A percentile compares a stretch with the other conserved stretches of the same genome.
These are phyloP conservation scores for Tokudaia muenninki DNA, from an alignment of 2,797 vertebrate species.

Conservation along the genomic window DNA sequence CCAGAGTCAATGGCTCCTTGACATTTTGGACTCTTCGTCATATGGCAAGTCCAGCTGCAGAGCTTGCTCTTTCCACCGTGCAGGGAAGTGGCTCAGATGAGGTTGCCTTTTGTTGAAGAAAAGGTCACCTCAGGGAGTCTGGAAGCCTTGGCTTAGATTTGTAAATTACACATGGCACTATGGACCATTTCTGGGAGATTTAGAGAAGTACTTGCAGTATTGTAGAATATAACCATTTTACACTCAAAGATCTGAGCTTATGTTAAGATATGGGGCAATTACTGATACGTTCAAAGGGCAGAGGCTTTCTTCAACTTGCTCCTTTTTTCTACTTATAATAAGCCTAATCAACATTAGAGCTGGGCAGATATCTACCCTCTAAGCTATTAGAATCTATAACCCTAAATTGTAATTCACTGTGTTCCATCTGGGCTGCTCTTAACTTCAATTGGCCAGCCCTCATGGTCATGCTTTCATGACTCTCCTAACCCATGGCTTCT, in stretches of 20 bases:
- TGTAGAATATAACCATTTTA: background rate
- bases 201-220: background rate
- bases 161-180: background rate
- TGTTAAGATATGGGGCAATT: conserved; percentile 6
- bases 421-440: background rate
- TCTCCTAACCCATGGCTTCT: background rate
- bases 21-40: conserved; percentile 71
- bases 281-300: background rate
- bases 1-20: conserved; percentile 64
- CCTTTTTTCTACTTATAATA: background rate
- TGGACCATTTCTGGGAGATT: background rate
- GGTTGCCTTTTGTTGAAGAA: conserved; percentile 56
- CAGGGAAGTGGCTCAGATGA: conserved; percentile 55
- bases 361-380: background rate
- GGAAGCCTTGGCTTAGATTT: background rate
- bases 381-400: background rate
- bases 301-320: background rate
- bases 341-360: background rate
- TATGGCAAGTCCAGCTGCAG: conserved; percentile 67
- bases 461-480: background rate
- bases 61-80: conserved; percentile 32
- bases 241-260: background rate
- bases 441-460: background rate
- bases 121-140: conserved; percentile 56
- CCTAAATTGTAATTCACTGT: background rate